phyloP scores from a whole-genome alignment of 1,140 invertebrate genomes.

The Camponotus pennsylvanicus region DNA sequence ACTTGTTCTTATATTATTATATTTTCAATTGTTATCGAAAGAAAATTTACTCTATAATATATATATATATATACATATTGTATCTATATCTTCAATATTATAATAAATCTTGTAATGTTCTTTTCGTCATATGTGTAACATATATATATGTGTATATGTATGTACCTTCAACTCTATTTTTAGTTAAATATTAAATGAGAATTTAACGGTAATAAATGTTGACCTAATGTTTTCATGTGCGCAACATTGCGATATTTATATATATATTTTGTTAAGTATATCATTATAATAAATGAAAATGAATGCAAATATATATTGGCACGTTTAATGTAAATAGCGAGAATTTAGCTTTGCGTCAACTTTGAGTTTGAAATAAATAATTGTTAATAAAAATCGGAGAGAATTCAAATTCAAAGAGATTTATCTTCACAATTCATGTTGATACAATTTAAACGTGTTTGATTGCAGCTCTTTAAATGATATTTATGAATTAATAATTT shows the following conservation, averaged over 20 bases:
- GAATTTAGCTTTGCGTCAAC: neutral
- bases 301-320: constrained; percentile 22
- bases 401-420: neutral
- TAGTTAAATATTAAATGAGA: neutral
- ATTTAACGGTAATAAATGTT: constrained; percentile 33
- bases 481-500: neutral
- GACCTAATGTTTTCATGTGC: neutral
- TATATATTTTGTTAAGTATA: constrained; percentile 29
- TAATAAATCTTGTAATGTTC: constrained; percentile 67
- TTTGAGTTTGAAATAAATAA: constrained; percentile 6
- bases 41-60: neutral
- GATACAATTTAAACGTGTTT: neutral
- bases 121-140: constrained; percentile 30
- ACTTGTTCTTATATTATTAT: constrained; percentile 31
- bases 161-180: neutral
- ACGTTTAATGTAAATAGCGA: constrained; percentile 6
- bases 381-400: neutral
- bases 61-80: constrained; percentile 1
- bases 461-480: neutral
- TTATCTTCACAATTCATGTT: neutral
- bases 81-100: constrained; percentile 43
- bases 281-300: constrained; percentile 25
- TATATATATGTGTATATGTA: neutral
- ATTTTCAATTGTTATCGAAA: constrained; percentile 14
- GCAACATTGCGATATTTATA: neutral